phyloP scores from a whole-genome alignment of 2,888 invertebrate genomes.

The Agriopis leucophaearia region DNA sequence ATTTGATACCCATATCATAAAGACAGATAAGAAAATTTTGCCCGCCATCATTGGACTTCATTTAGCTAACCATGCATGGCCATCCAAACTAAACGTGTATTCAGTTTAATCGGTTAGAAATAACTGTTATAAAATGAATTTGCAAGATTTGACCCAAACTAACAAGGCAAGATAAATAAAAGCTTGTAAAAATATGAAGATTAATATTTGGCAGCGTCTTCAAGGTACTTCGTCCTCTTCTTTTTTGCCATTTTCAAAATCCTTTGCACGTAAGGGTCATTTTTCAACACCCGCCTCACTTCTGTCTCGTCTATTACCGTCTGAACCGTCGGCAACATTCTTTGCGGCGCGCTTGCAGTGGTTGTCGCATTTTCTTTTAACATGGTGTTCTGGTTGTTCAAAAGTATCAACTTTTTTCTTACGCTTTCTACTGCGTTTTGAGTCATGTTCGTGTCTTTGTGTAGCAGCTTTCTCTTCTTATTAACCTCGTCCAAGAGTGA shows the following conservation, averaged over 20 bases:
- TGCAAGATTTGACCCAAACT: no score
- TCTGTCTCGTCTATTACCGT: conserved; percentile 64
- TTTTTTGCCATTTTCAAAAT: conserved; percentile 62
- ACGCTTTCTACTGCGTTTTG: neutral
- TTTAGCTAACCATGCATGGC: no score
- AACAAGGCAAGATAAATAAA: no score
- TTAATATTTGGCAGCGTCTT: neutral
- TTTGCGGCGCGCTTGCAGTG: neutral
- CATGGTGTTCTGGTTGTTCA: neutral
- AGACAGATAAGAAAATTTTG: no score
- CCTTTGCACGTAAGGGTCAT: conserved; percentile 64
- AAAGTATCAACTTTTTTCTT: neutral
- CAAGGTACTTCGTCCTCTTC: conserved; percentile 57
- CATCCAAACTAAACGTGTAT: no score
- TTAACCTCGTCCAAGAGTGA: conserved; percentile 27
- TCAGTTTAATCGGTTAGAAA: no score
- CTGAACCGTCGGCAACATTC: conserved; percentile 47
- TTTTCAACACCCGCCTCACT: conserved; percentile 57
- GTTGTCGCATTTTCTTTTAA: conserved; percentile 12
- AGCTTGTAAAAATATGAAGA: no score
- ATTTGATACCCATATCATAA: no score
- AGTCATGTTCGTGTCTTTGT: conserved; percentile 22
- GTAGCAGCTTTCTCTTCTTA: neutral
- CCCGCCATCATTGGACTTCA: no score
- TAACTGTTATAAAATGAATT: no score